These are phyloP conservation scores for Hemibagrus wyckioides DNA, from an alignment of 2,113 vertebrate genomes.

Conservation along the genomic window DNA sequence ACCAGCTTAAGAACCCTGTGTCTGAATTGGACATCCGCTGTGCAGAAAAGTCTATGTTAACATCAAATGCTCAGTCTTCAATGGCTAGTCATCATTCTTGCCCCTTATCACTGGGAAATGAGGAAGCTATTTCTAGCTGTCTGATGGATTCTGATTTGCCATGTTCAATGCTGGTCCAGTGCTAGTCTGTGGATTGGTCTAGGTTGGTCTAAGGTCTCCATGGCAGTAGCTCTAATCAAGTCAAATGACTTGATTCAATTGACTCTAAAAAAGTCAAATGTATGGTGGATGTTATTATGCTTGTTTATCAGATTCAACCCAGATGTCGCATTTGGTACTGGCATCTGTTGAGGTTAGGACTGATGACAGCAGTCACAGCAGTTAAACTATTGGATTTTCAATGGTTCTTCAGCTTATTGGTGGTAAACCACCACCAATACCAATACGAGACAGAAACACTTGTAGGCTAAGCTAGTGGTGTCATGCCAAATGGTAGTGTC, in stretches of 20 bases:
- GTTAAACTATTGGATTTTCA: not conserved
- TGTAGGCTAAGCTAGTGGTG: not conserved
- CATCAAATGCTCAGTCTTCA: not conserved
- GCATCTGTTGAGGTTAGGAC: not conserved
- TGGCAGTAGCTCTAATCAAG: not conserved
- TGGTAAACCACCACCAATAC: not conserved
- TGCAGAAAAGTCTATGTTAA: not conserved
- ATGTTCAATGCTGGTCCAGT: not conserved
- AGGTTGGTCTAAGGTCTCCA: not conserved
- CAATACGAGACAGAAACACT: not conserved
- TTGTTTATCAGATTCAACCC: not conserved
- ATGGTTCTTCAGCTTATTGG: not conserved
- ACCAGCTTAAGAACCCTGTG: not conserved
- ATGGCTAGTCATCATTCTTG: not conserved
- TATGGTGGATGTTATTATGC: not conserved
- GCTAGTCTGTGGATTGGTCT: not conserved
- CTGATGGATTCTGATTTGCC: not conserved
- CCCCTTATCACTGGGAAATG: not conserved
- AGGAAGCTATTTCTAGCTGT: not conserved
- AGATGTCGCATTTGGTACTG: not conserved
- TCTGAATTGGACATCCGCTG: not conserved
- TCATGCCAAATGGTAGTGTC: not conserved
- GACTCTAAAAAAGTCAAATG: not conserved
- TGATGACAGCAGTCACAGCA: conserved; percentile 3
- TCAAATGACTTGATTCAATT: too few relatives aligned